Evolutionary conservation across 1,140 invertebrate species (phyloP).

Genomic region (Zaprionus vittiger): DNA sequence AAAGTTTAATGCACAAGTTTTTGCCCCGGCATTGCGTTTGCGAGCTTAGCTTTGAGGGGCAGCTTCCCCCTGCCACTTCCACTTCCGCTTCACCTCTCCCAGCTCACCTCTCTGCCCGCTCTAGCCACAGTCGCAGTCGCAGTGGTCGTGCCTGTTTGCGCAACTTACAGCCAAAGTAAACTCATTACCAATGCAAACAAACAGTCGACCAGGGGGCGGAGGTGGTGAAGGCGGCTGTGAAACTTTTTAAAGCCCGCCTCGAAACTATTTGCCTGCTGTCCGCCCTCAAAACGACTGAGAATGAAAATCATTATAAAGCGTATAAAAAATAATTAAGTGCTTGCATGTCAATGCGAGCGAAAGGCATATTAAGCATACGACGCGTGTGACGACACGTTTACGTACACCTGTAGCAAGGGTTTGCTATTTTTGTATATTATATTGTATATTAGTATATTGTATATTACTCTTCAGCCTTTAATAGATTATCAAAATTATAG

Average conservation of each 20-base stretch:
- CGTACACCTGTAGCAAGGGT: background rate
- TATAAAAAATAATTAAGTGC: constrained; percentile 72
- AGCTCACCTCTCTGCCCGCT: background rate
- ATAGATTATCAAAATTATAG: too few relatives aligned
- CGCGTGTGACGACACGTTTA: constrained; percentile 36
- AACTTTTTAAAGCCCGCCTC: constrained; percentile 55
- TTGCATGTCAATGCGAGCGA: constrained; percentile 33
- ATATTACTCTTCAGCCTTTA: too few relatives aligned
- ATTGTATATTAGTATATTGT: too few relatives aligned
- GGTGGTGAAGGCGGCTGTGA: constrained; percentile 20
- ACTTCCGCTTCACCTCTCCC: background rate
- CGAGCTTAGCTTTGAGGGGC: constrained; percentile 53
- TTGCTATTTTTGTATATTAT: background rate
- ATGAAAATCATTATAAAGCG: constrained; percentile 64
- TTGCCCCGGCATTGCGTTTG: constrained; percentile 40
- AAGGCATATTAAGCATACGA: constrained; percentile 48
- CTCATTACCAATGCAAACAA: constrained; percentile 82
- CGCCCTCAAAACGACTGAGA: constrained; percentile 31
- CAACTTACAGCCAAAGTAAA: constrained; percentile 81
- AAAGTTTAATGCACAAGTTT: constrained; percentile 80
- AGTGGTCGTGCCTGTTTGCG: constrained; percentile 68
- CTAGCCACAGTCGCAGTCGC: constrained; percentile 21
- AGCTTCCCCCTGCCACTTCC: constrained; percentile 21
- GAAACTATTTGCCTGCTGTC: constrained; percentile 65
- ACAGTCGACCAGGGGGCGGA: constrained; percentile 65